Base-by-base conservation (phyloP, 2,888 invertebrate species). In the Ornithoptera alexandrae region DNA sequence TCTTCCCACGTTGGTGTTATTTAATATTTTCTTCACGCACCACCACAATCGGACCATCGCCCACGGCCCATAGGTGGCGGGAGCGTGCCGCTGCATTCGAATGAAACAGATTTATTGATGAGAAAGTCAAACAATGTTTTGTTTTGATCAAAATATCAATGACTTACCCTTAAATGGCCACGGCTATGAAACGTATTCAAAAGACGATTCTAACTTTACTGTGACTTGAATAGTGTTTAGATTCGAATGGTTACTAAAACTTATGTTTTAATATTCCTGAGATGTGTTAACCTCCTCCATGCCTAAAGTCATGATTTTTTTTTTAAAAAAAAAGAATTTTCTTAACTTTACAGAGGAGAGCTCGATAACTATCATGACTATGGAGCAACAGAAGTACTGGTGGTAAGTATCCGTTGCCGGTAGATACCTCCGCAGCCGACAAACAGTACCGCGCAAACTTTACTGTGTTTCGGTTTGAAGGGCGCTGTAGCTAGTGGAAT, bases 91-190 rank as follows among this genome's bases (percentile, higher is more conserved):
- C 20, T 22, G 74, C 72, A 74, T 74, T 66, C 63, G 68, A 71
- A 74, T 72, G 62, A 74, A 65, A 72, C 65, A 59, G 63, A 63
- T 70, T 62, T 70, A 71, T 67, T 68, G 71, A 72, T 72, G 74
- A 71, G 74, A 74, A 74, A 75, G 74, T 72, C 74, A 74, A 72
- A 72, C 69, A 70, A 67, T 71, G 74, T 74, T 77, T 76, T 73
- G 75, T 76, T 78, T 76, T 76, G 75, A 74, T 75, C 76, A 73
- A 76, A 77, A 77, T 72, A 73, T 72, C 73, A 74, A 74, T 72
- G 73, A 71, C 69, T 69, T 69, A 30, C n/a, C 62, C 71, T 46
- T 72, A 72, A 65, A 58, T 71, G 72, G 73, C 62, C 69, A 61
- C 50, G 64, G 39, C 53, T 3, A 64, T 69, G 18, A 69, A 70